Conservation (phyloP, 1,140 invertebrate genomes). For the Aplysia californica region DNA sequence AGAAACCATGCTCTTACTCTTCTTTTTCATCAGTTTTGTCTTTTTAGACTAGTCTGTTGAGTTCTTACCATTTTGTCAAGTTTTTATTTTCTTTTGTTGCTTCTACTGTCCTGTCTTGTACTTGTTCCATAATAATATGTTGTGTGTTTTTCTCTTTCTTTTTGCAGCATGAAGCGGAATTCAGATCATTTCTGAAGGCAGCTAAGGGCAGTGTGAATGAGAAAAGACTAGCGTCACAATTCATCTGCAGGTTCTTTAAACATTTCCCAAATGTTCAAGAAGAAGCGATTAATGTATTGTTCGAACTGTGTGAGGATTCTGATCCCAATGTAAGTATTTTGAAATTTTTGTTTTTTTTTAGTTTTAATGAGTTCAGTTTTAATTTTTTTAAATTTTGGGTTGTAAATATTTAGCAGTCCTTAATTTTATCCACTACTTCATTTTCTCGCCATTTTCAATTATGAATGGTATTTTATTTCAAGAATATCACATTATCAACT, state of each 20-base stretch:
- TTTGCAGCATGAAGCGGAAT: slow-evolving; percentile 89
- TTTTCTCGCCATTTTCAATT: too few species aligned
- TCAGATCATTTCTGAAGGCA: slow-evolving; percentile 81
- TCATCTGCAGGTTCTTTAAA: slow-evolving; percentile 94
- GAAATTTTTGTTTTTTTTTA: too few species aligned
- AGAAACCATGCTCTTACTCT: too few species aligned
- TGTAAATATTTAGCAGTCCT: too few species aligned
- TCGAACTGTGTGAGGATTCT: slow-evolving; percentile 96
- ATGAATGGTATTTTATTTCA: too few species aligned
- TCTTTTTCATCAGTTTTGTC: too few species aligned
- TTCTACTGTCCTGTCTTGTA: not conserved
- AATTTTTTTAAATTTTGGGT: too few species aligned
- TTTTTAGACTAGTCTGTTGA: not conserved
- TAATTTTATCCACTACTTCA: too few species aligned
- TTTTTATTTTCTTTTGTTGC: not conserved
- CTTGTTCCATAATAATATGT: not conserved
- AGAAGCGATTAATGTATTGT: slow-evolving; percentile 89
- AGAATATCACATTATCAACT: too few species aligned
- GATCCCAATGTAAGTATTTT: slow-evolving; percentile 72
- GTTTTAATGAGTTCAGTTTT: too few species aligned
- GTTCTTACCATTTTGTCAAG: not conserved
- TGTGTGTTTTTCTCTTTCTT: slow-evolving; percentile 41
- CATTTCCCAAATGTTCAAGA: slow-evolving; percentile 87
- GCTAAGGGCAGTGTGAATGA: slow-evolving; percentile 77
- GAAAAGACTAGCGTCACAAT: slow-evolving; percentile 93